Conservation (phyloP, 2,797 vertebrate genomes). For the Peromyscus aztecus region DNA sequence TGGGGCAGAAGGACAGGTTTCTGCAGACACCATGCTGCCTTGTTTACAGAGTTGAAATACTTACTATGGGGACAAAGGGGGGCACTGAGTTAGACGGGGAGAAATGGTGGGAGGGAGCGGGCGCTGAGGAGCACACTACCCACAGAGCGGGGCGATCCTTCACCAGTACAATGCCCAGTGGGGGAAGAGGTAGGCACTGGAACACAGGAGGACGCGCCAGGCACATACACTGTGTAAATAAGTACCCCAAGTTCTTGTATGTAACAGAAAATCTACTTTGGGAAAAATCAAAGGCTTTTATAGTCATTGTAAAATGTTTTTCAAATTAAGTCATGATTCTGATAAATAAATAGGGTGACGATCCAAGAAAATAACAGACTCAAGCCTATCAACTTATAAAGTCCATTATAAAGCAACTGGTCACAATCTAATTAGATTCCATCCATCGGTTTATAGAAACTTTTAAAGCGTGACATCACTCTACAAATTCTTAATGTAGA, state of each 20-base stretch:
- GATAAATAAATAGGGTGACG: not conserved
- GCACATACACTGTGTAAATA: not conserved
- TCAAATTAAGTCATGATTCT: constrained; percentile 20
- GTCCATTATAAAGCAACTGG: not conserved
- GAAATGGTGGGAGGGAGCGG: constrained; percentile 89
- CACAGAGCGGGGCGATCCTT: constrained; percentile 90
- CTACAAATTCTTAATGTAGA: not conserved
- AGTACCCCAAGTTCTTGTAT: not conserved
- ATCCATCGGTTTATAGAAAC: not conserved
- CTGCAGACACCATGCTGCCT: not conserved
- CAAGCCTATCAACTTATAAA: not conserved
- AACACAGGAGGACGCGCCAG: not conserved
- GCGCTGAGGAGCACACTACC: constrained; percentile 89
- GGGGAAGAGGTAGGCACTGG: not conserved
- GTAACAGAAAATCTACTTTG: constrained; percentile 28
- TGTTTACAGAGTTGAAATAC: constrained; percentile 76
- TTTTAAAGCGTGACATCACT: not conserved
- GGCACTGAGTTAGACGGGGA: constrained; percentile 92
- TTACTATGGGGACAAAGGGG: constrained; percentile 92
- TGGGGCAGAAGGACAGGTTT: not conserved
- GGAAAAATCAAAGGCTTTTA: constrained; percentile 38
- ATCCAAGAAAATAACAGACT: not conserved
- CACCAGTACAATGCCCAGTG: constrained; percentile 41
- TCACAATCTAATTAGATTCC: not conserved
- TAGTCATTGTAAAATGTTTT: constrained; percentile 4